Conservation (phyloP, 1,140 invertebrate species). For the Parasteatoda tepidariorum region DNA sequence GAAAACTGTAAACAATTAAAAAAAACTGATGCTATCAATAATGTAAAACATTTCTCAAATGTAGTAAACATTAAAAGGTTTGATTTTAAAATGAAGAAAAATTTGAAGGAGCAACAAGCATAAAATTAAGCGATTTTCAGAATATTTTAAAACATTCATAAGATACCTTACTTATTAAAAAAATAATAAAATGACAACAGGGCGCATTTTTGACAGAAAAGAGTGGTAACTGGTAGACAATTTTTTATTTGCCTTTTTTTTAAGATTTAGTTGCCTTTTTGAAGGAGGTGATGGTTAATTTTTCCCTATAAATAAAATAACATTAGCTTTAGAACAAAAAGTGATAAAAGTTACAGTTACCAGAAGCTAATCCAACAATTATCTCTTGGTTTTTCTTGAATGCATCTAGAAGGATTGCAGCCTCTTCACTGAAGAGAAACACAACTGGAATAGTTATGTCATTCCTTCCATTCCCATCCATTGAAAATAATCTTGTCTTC, state of each 20-base stretch:
- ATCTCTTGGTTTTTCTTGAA: conserved; percentile 42
- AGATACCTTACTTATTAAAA: neutral
- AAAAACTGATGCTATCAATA: too few species aligned
- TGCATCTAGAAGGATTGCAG: conserved; percentile 74
- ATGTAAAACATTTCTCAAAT: too few species aligned
- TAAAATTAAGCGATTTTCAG: too few species aligned
- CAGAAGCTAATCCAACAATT: conserved; percentile 34
- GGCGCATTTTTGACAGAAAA: neutral
- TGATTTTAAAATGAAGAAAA: too few species aligned
- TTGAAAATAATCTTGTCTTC: conserved; percentile 86
- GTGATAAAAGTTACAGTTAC: neutral
- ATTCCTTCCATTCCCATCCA: conserved; percentile 92
- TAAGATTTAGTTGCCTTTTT: neutral
- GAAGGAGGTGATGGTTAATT: neutral
- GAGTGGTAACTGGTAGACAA: neutral
- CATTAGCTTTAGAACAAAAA: neutral
- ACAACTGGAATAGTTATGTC: conserved; percentile 91
- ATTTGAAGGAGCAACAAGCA: too few species aligned
- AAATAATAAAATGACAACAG: neutral
- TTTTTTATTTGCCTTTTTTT: neutral
- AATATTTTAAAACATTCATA: too few species aligned
- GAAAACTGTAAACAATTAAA: too few species aligned
- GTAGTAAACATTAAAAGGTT: too few species aligned
- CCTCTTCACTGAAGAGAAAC: conserved; percentile 89
- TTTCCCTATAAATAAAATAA: neutral